Percentiles rank a stretch among this genome's conserved stretches.
Conservation (phyloP, 2,888 invertebrate species). For the Eupithecia centaureata region DNA sequence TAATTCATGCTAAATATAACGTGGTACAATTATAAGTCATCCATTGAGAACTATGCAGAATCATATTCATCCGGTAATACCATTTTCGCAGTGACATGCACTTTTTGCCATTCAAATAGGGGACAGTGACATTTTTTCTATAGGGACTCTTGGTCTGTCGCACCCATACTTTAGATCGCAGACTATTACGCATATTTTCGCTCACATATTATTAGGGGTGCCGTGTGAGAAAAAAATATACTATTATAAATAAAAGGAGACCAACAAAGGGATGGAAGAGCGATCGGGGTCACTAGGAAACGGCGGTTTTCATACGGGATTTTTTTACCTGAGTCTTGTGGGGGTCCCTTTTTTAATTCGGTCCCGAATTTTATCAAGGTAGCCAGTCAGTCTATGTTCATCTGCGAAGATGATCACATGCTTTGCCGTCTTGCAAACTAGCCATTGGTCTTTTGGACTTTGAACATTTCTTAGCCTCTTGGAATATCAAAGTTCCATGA, state of each 20-base stretch:
- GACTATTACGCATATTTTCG: constrained; percentile 82
- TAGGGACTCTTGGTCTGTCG: constrained; percentile 52
- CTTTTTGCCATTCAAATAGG: constrained; percentile 83
- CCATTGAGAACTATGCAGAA: constrained; percentile 78
- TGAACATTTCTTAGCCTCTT: constrained; percentile 40
- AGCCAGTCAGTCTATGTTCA: constrained; percentile 83
- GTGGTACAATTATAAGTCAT: constrained; percentile 82
- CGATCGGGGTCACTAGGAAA: constrained; percentile 84
- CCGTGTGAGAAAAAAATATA: constrained; percentile 82
- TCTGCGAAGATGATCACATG: constrained; percentile 83
- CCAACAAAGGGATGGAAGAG: constrained; percentile 81
- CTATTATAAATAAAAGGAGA: constrained; percentile 82
- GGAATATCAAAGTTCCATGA: constrained; percentile 12
- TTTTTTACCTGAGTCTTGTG: constrained; percentile 80
- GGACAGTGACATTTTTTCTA: constrained; percentile 78
- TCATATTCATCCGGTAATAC: constrained; percentile 82
- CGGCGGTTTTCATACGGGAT: constrained; percentile 82
- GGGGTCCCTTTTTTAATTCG: constrained; percentile 76
- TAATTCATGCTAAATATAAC: constrained; percentile 83
- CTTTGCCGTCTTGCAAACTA: constrained; percentile 70
- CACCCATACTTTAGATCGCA: constrained; percentile 57
- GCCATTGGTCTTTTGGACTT: constrained; percentile 67
- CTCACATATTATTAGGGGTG: constrained; percentile 82
- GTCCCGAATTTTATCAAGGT: constrained; percentile 72
- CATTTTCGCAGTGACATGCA: constrained; percentile 82